Evolutionary conservation across 2,113 vertebrate genomes (phyloP).

Genomic region (Manacus vitellinus): DNA sequence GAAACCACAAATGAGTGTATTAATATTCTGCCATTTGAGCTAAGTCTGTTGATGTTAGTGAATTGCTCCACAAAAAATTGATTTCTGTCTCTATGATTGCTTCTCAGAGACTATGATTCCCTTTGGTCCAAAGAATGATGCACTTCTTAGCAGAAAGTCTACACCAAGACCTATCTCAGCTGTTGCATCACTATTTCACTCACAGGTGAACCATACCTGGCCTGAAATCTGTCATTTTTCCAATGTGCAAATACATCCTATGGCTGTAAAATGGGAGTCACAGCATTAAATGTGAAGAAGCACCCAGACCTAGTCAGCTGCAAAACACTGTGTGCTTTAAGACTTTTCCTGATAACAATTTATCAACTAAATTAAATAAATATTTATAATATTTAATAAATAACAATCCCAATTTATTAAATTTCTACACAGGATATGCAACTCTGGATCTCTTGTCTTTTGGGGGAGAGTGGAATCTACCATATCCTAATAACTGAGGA

Average conservation of each 20-base stretch:
- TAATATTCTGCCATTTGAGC: background rate
- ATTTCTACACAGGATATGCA: background rate
- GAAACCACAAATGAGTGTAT: background rate
- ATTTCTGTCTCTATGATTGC: background rate
- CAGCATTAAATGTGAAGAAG: background rate
- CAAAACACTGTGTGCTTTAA: background rate
- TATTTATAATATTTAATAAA: background rate
- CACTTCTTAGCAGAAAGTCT: background rate
- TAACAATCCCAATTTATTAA: background rate
- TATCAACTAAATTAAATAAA: background rate
- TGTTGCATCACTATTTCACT: background rate
- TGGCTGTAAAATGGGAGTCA: background rate
- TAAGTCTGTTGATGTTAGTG: background rate
- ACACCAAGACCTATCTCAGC: background rate
- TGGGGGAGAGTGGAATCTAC: background rate
- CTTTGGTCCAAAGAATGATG: background rate
- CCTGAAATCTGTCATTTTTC: background rate
- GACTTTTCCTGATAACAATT: background rate
- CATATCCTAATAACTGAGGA: background rate
- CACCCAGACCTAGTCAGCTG: background rate
- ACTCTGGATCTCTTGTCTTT: background rate
- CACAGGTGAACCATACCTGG: background rate
- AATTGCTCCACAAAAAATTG: background rate
- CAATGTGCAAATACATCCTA: fast-evolving
- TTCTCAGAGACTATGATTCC: background rate